Evolutionary conservation across 2,113 vertebrate species (phyloP).

Genomic region (Stomatorhinus ivindoensis): DNA sequence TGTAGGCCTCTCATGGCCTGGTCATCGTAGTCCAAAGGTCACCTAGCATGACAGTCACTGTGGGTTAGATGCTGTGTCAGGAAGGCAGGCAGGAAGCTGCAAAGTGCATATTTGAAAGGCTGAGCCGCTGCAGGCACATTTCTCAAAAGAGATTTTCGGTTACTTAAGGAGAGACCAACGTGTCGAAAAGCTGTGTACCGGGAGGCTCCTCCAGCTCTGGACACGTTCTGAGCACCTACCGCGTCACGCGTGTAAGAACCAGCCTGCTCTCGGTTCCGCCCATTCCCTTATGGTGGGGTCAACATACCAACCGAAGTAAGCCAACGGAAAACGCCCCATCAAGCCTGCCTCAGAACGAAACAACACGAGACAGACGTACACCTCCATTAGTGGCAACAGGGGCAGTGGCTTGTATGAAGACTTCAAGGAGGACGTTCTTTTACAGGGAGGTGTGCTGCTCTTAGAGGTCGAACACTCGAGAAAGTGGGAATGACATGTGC

Average conservation of each 20-base stretch:
- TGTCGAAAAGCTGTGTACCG: background rate
- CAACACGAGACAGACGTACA: background rate
- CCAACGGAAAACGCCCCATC: background rate
- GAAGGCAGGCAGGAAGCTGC: slow-evolving; percentile 8
- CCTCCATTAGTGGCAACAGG: background rate
- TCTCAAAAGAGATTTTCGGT: background rate
- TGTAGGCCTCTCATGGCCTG: background rate
- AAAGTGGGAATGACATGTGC: background rate
- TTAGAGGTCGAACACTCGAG: background rate
- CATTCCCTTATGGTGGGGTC: background rate
- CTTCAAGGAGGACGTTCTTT: background rate
- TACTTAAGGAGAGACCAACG: background rate
- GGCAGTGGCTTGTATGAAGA: background rate
- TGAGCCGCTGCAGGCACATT: background rate
- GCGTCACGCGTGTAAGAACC: background rate
- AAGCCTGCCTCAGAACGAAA: background rate
- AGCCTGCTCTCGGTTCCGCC: background rate
- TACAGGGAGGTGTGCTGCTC: background rate
- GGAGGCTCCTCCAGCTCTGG: background rate
- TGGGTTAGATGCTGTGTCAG: background rate
- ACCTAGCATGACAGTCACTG: background rate
- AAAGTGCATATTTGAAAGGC: background rate
- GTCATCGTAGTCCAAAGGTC: background rate
- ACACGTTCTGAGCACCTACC: background rate
- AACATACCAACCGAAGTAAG: background rate